Evolutionary conservation across 2,888 invertebrate genomes (phyloP).

Genomic region (Drosophila villosipedis): DNA sequence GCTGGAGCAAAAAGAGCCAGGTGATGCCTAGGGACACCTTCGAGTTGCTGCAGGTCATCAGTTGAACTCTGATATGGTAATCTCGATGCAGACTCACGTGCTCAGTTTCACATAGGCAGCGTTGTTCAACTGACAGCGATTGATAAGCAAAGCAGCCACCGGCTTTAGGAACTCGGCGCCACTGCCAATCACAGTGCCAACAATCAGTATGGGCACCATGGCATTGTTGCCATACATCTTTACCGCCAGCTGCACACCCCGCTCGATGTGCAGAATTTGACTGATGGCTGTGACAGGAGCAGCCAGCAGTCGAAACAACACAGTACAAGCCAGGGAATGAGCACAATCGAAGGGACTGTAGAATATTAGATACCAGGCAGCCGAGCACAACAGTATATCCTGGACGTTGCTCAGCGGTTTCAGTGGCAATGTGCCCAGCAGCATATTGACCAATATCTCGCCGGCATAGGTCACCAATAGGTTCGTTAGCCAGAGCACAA

Average conservation of each 20-base stretch:
- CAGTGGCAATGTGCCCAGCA: slow-evolving; percentile 61
- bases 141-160: slow-evolving; percentile 58
- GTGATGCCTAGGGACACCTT: slow-evolving; percentile 59
- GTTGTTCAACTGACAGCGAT: slow-evolving; percentile 60
- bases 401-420: slow-evolving; percentile 58
- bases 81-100: slow-evolving; percentile 52
- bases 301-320: slow-evolving; percentile 51
- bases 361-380: slow-evolving; percentile 65
- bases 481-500: slow-evolving; percentile 61
- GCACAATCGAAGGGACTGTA: slow-evolving; percentile 62
- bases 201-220: slow-evolving; percentile 57
- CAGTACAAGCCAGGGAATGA: slow-evolving; percentile 26
- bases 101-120: slow-evolving; percentile 60
- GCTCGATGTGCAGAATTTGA: slow-evolving; percentile 65
- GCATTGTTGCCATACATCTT: slow-evolving; percentile 51
- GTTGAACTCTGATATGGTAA: slow-evolving; percentile 2
- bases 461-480: slow-evolving; percentile 61
- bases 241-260: slow-evolving; percentile 50
- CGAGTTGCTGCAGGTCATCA: slow-evolving; percentile 56
- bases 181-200: slow-evolving; percentile 69
- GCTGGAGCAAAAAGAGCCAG: slow-evolving; percentile 44
- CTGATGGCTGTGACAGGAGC: slow-evolving; percentile 52
- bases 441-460: slow-evolving; percentile 62
- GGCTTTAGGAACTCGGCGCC: slow-evolving; percentile 70
- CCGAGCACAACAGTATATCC: slow-evolving; percentile 54